Conservation (phyloP, 2,797 vertebrate genomes). For the Rhabdomys pumilio region DNA sequence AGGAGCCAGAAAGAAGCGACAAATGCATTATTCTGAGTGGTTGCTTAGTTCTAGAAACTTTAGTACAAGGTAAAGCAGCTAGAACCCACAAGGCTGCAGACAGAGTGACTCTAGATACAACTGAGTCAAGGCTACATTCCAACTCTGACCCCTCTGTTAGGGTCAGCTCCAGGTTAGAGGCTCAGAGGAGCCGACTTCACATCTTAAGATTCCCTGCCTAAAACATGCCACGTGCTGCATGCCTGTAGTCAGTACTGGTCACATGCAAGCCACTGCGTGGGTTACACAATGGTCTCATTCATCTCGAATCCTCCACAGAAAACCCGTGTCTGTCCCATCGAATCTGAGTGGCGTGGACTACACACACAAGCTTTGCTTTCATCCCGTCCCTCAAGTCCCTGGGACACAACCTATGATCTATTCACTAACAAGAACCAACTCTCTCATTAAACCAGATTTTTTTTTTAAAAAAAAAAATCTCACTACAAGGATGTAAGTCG, state of each 20-base stretch:
- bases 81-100: neutral
- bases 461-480: neutral
- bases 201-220: neutral
- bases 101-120: neutral
- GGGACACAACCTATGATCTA: constrained; percentile 68
- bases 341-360: constrained; percentile 33
- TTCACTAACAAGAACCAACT: constrained; percentile 77
- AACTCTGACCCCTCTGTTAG: neutral
- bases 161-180: neutral
- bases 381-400: constrained; percentile 52
- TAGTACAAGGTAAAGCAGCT: neutral
- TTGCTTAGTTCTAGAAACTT: constrained; percentile 36
- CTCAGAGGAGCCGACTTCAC: neutral
- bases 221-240: neutral
- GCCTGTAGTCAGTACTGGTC: neutral
- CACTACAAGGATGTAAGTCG: constrained; percentile 62
- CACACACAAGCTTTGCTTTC: neutral
- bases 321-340: neutral
- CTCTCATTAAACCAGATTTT: constrained; percentile 71
- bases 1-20: constrained; percentile 46
- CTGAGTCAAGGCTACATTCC: neutral
- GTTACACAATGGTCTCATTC: constrained; percentile 14
- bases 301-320: constrained; percentile 18
- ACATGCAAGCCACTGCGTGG: neutral
- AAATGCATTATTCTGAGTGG: neutral